Evolutionary conservation across 2,113 vertebrate species (phyloP), one percentile per base, ranked within the genome.

Genomic region (Crotalus horridus): DNA sequence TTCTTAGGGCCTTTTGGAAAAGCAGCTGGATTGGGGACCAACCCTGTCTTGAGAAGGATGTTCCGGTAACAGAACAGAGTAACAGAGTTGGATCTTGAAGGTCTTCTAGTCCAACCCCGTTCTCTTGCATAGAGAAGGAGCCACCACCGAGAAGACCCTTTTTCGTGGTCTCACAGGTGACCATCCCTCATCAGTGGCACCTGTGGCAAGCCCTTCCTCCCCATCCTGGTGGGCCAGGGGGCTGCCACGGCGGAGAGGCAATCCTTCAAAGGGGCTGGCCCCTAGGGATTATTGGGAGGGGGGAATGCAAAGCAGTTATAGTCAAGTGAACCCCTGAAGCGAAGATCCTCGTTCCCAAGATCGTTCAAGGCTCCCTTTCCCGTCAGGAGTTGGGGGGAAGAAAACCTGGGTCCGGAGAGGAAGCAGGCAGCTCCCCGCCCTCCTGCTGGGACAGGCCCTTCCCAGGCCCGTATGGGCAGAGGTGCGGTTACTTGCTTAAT

Each of bases 311-410:
- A 39, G 39, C 39, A 46, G n/a, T 1, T 15, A 15, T n/a, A 74
- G 69, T 2, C 2, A 74, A 33, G 3, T 0, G 1, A 33, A 17
- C 29, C 6, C 29, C 12, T 20, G n/a, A 33, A 5, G 6, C 2
- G 2, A 17, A 5, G 2, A n/a, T 2, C 13, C 0, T 4, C 69
- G 39, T 20, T 81, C 17, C 15, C 69, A 2, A 17, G 17, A 15
- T 12, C 1, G 2, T 20, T 8, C 6, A 8, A 81, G 69, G 69
- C n/a, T 17, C 64, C 13, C 0, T 33, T 74, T 74, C 64, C 64
- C 15, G 0, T 3, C n/a, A 81, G n/a, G 13, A 81, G 6, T n/a
- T n/a, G 2, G 69, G 69, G 39, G 39, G 15, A 7, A 20, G 69
- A 6, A 17, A 74, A 5, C 5, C 64, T 17, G 13, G 13, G 13